These are phyloP conservation scores for Centrocercus urophasianus DNA, from an alignment of 2,113 vertebrate species.

Conservation along the genomic window DNA sequence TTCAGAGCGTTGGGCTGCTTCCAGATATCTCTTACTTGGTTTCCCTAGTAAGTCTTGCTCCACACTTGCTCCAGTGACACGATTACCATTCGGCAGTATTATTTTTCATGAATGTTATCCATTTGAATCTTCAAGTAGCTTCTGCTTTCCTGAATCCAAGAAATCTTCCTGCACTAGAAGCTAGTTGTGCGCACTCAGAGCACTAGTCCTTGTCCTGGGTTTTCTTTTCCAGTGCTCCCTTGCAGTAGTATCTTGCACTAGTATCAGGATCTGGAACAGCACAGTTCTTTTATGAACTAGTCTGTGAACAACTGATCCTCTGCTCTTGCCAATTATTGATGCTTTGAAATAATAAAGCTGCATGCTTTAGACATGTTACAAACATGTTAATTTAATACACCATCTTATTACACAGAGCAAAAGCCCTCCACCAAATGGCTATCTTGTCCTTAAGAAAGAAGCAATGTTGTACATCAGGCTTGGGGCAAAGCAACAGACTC, in stretches of 20 bases:
- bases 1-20: background rate
- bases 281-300: background rate
- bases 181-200: background rate
- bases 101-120: background rate
- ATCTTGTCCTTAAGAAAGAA: background rate
- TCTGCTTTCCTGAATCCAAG: background rate
- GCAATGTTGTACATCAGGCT: background rate
- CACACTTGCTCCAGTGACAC: background rate
- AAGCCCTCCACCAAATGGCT: background rate
- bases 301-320: background rate
- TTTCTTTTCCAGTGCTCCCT: background rate
- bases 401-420: background rate
- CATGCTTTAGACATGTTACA: background rate
- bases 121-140: background rate
- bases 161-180: background rate
- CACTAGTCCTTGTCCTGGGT: accelerated
- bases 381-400: background rate
- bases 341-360: background rate
- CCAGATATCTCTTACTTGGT: background rate
- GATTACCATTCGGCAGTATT: background rate
- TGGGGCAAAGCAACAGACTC: background rate
- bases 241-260: accelerated
- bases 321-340: background rate
- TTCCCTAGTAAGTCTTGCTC: background rate
- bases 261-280: background rate